phyloP scores from a whole-genome alignment of 30 jellyfish, hydroid and myxozoan species.

The Turritopsis dohrnii region DNA sequence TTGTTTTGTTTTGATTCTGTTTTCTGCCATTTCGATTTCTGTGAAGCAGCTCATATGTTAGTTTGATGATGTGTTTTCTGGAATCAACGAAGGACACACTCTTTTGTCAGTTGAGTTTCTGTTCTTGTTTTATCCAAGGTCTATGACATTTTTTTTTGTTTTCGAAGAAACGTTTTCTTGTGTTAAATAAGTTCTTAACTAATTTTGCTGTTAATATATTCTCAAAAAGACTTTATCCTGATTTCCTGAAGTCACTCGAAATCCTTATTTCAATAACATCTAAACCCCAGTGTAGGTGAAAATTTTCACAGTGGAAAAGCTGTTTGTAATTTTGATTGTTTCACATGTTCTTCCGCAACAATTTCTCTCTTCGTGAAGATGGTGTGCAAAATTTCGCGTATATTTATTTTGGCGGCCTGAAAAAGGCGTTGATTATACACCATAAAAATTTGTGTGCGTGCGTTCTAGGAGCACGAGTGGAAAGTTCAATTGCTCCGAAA shows the following conservation, averaged over 20 bases:
- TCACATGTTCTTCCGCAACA: too few relatives aligned
- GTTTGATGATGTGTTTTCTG: neutral
- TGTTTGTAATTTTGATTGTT: too few relatives aligned
- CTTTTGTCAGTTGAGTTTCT: neutral
- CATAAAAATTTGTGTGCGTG: too few relatives aligned
- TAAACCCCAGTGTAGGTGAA: too few relatives aligned
- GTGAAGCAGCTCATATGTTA: neutral
- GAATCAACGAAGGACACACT: neutral
- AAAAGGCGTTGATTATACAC: too few relatives aligned
- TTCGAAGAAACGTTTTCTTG: neutral
- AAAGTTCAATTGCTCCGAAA: too few relatives aligned
- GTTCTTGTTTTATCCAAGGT: neutral
- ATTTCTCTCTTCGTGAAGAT: too few relatives aligned
- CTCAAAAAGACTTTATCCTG: neutral
- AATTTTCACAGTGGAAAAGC: too few relatives aligned
- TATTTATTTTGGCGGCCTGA: too few relatives aligned
- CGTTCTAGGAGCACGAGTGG: too few relatives aligned
- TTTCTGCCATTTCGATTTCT: neutral
- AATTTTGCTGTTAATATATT: neutral
- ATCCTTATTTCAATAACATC: neutral
- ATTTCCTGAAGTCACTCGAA: neutral
- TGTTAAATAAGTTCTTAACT: neutral
- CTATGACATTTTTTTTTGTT: neutral
- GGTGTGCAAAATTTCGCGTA: too few relatives aligned
- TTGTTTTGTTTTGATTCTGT: neutral